Evolutionary conservation across 2,797 vertebrate species (phyloP).

Genomic region (Acipenser oxyrinchus): DNA sequence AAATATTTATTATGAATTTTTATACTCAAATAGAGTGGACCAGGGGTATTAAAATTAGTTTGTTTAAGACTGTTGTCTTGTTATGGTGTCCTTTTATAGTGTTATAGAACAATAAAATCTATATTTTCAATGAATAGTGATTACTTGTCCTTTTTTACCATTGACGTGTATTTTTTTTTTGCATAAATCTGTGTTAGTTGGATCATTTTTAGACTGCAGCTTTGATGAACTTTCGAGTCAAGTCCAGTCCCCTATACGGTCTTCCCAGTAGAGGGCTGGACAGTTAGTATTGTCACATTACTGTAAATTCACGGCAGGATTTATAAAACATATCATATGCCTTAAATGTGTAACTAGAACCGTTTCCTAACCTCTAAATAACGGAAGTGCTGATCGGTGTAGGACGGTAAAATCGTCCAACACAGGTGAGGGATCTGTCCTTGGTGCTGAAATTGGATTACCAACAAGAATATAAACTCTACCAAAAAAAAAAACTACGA

Average conservation of each 20-base stretch:
- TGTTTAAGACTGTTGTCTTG: slow-evolving; percentile 36
- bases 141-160: slow-evolving; percentile 12
- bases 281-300: background rate
- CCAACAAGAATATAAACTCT: no score
- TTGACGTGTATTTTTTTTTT: background rate
- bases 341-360: no score
- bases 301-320: no score
- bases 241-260: background rate
- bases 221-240: background rate
- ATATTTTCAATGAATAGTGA: slow-evolving; percentile 69
- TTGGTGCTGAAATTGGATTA: no score
- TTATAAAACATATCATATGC: no score
- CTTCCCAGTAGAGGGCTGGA: background rate
- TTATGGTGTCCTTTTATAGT: slow-evolving; percentile 53
- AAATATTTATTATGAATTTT: slow-evolving; percentile 83
- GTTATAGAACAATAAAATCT: slow-evolving; percentile 77
- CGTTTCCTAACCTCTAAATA: no score
- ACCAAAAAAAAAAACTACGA: no score
- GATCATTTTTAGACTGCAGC: background rate
- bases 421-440: no score
- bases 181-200: background rate
- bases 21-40: slow-evolving; percentile 51
- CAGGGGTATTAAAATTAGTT: slow-evolving; percentile 32
- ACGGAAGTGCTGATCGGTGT: no score
- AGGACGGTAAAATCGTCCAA: no score